Evolutionary conservation across 2,113 vertebrate species (phyloP), one percentile per base, ranked within the genome.

Genomic region (Neolamprologus modestus): DNA sequence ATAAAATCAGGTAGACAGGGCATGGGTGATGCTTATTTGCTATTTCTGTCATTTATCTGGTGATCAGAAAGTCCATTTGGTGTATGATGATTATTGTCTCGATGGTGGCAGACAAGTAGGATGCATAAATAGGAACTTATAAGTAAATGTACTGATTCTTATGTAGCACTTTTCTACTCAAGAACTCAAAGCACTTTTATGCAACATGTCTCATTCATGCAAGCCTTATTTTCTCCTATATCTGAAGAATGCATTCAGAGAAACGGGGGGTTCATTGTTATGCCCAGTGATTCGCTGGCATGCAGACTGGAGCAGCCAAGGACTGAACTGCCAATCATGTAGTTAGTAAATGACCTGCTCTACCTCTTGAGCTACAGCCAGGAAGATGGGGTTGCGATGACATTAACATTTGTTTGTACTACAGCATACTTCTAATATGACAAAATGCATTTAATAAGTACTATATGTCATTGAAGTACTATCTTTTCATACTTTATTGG

Each of bases 11-110:
- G 42, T 8, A 16, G 61, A 5, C 31, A n/a, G 24, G 13, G 26
- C 16, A 14, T 26, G 4, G 26, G 13, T 37, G 21, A 45, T 54
- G 14, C 35, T n/a, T 85, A 4, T 45, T 86, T 31, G 45, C 28
- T 47, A 17, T 81, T 52, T 84, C 12, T 52, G 19, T 89, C n/a
- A 61, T 76, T 84, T 19, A 82, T 42, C 52, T 40, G 61, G 4
- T 54, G n/a, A 73, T 42, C 9, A 19, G 61, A 28, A 81, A 59
- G 54, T 21, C 8, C 61, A 10, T 81, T 84, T 24, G 45, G 45
- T 12, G 4, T 45, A 5, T 54, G 55, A 37, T 54, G 71, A 1
- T 8, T 79, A 80, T 82, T 5, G 24, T 76, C 81, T 13, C 10
- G 26, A 9, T 31, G 13, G 31, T 14, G 54, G 17, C 78, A 37